A percentile compares a stretch with the other conserved stretches of the same genome.
Evolutionary conservation across 2,113 vertebrate species (phyloP).

Genomic region (Chaenogobius annularis): DNA sequence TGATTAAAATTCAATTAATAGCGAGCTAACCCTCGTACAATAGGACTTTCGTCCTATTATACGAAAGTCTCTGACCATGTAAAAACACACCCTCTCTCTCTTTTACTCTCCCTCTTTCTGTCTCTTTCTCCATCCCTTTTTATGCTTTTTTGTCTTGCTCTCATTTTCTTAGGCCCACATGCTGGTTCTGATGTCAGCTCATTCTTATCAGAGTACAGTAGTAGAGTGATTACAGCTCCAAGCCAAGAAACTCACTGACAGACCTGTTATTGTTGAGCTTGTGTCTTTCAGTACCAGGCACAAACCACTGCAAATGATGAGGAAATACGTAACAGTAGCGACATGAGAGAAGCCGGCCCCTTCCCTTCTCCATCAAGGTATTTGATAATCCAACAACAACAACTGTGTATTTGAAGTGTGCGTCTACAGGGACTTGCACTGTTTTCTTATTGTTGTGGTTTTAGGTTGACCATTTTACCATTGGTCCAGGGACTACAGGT

Average conservation of each 20-base stretch:
- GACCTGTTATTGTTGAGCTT: constrained; percentile 52
- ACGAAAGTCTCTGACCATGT: neutral
- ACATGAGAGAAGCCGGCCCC: no score
- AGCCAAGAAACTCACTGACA: constrained; percentile 45
- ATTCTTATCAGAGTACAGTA: constrained; percentile 48
- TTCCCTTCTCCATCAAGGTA: no score
- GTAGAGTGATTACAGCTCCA: constrained; percentile 42
- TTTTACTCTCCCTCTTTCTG: neutral
- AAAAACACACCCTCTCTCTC: neutral
- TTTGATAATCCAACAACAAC: no score
- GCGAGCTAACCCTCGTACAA: no score
- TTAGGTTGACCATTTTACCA: no score
- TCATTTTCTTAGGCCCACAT: constrained; percentile 1
- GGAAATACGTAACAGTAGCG: no score
- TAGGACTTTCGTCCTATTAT: neutral
- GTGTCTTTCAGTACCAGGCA: constrained; percentile 22
- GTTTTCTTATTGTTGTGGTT: no score
- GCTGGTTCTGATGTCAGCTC: constrained; percentile 35
- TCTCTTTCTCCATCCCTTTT: neutral
- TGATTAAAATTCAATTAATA: no score
- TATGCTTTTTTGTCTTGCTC: no score
- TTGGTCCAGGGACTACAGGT: no score
- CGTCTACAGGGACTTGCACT: no score
- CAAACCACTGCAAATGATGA: neutral
- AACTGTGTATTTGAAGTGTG: no score